Evolutionary conservation across 1,140 invertebrate species (phyloP).

Genomic region (Drosophila pseudoananassae): DNA sequence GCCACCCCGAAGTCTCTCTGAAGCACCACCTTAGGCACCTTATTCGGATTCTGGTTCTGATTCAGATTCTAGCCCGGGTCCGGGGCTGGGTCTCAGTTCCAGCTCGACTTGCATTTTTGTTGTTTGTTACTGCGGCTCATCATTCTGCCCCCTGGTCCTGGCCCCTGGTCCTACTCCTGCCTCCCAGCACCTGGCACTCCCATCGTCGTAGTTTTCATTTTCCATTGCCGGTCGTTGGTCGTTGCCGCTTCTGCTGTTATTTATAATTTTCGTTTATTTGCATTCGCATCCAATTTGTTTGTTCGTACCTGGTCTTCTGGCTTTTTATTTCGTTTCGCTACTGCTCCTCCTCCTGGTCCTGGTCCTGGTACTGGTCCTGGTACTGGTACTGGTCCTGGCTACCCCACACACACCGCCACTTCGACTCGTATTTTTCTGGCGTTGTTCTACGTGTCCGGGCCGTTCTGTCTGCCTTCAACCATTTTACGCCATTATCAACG

Average conservation of each 20-base stretch:
- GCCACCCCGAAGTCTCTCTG: too few species aligned
- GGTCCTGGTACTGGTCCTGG: too few species aligned
- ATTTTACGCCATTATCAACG: constrained; percentile 78
- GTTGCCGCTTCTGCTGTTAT: constrained; percentile 67
- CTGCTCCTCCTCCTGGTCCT: constrained; percentile 30
- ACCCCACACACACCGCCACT: too few species aligned
- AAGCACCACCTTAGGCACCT: constrained; percentile 11
- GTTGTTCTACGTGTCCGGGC: constrained; percentile 18
- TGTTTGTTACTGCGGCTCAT: constrained; percentile 53
- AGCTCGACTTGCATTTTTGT: constrained; percentile 15
- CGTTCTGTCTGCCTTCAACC: constrained; percentile 63
- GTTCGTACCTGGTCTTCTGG: constrained; percentile 54
- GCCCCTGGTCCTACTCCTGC: constrained; percentile 15
- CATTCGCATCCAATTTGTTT: constrained; percentile 83
- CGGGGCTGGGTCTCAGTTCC: neutral
- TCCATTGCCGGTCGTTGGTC: constrained; percentile 23
- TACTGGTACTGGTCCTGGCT: too few species aligned
- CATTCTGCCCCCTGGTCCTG: constrained; percentile 20
- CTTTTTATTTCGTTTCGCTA: constrained; percentile 48
- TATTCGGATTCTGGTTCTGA: neutral
- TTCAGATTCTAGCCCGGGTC: too few species aligned
- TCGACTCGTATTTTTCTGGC: constrained; percentile 43
- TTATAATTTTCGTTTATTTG: constrained; percentile 84
- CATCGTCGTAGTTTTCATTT: constrained; percentile 45
- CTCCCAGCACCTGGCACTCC: constrained; percentile 12